Evolutionary conservation across 2,113 vertebrate species (phyloP).

Genomic region (Ciconia maguari): DNA sequence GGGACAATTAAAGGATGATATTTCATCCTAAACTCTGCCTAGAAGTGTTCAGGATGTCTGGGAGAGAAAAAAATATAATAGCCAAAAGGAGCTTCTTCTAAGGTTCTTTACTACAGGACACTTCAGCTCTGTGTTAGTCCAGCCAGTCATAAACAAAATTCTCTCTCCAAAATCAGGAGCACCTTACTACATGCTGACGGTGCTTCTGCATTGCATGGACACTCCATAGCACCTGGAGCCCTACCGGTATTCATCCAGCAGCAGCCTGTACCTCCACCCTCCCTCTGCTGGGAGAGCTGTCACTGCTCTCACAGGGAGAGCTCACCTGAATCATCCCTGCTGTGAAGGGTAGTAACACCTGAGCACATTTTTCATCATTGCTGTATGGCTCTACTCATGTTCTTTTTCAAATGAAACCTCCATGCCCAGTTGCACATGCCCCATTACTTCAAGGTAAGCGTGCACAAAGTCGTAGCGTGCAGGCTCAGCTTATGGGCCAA

Average conservation of each 20-base stretch:
- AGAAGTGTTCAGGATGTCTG: neutral
- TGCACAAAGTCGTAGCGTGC: fast-evolving
- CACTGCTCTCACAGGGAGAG: neutral
- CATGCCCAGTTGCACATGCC: neutral
- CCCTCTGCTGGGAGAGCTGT: neutral
- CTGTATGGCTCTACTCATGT: neutral
- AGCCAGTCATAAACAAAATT: neutral
- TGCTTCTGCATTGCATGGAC: neutral
- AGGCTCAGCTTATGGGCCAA: neutral
- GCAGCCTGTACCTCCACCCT: neutral
- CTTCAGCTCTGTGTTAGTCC: neutral
- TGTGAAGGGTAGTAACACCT: neutral
- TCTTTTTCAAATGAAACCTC: neutral
- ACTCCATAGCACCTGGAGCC: neutral
- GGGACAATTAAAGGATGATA: neutral
- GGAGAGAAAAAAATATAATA: neutral
- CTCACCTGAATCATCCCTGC: neutral
- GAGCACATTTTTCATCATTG: neutral
- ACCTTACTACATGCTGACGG: neutral
- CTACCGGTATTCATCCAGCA: neutral
- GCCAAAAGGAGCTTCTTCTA: neutral
- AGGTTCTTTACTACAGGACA: neutral
- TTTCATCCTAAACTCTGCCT: neutral
- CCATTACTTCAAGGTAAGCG: neutral
- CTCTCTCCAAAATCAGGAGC: neutral